phyloP scores from a whole-genome alignment of 1,140 invertebrate species.

The Phthorimaea operculella region DNA sequence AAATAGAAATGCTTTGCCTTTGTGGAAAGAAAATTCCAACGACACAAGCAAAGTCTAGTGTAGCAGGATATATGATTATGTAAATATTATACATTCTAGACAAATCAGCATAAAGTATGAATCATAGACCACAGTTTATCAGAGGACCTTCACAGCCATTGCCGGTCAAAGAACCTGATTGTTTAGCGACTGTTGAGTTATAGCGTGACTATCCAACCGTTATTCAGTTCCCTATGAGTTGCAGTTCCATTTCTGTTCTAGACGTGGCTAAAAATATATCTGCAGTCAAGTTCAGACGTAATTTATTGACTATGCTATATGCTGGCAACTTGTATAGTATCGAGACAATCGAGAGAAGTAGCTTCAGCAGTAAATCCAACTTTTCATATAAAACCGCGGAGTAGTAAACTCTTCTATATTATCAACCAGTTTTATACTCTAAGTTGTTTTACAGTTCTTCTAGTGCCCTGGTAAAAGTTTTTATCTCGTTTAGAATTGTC shows the following conservation, averaged over 20 bases:
- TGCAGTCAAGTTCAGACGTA: background rate
- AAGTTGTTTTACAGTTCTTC: too few relatives aligned
- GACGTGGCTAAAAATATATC: background rate
- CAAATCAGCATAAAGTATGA: background rate
- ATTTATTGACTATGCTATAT: background rate
- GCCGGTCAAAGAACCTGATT: background rate
- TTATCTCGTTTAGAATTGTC: too few relatives aligned
- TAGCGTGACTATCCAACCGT: background rate
- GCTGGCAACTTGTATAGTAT: background rate
- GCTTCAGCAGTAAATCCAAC: background rate
- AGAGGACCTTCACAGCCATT: background rate
- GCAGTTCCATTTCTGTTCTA: background rate
- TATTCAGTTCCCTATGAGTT: background rate
- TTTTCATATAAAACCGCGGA: background rate
- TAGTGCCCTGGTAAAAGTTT: too few relatives aligned
- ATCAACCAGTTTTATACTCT: too few relatives aligned
- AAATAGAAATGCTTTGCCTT: too few relatives aligned
- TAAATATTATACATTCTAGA: too few relatives aligned
- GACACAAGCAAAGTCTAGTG: too few relatives aligned
- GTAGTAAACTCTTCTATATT: background rate
- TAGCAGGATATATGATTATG: too few relatives aligned
- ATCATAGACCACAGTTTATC: background rate
- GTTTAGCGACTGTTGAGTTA: background rate
- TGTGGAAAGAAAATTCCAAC: too few relatives aligned
- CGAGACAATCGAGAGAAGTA: too few relatives aligned